phyloP scores from a whole-genome alignment of 2,797 vertebrate species.

The Fistularia commersonii region DNA sequence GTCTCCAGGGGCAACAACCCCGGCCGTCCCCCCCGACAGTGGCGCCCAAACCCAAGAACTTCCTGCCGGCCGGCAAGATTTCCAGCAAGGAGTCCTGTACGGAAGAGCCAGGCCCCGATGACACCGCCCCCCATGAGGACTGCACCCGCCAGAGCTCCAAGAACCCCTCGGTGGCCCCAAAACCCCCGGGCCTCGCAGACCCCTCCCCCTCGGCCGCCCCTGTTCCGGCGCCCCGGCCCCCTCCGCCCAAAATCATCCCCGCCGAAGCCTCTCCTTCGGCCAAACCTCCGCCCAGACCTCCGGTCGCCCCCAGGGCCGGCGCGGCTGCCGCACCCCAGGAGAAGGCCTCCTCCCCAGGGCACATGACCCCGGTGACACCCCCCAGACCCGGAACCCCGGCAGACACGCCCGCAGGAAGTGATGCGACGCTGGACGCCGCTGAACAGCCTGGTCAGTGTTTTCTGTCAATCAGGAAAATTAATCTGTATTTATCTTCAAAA shows the following conservation, averaged over 20 bases:
- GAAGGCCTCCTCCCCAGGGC: constrained; percentile 45
- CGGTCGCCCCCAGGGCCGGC: constrained; percentile 67
- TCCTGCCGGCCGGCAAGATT: constrained; percentile 72
- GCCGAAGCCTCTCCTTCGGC: constrained; percentile 25
- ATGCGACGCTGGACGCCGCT: no score
- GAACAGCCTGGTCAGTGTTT: no score
- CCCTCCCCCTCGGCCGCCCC: constrained; percentile 18
- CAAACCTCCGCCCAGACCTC: constrained; percentile 67
- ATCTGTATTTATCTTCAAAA: accelerated
- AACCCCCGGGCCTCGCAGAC: constrained; percentile 41
- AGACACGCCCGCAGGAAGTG: no score
- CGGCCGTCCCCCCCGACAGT: constrained; percentile 65
- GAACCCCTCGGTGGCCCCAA: constrained; percentile 19
- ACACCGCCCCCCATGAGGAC: background rate
- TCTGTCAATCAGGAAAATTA: no score
- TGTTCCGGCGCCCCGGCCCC: constrained; percentile 40
- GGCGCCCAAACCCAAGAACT: constrained; percentile 65
- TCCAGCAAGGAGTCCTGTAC: constrained; percentile 74
- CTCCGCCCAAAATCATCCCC: constrained; percentile 49
- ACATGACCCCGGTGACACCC: constrained; percentile 40
- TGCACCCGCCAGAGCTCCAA: constrained; percentile 1
- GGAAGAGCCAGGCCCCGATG: constrained; percentile 35
- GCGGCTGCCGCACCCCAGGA: constrained; percentile 34
- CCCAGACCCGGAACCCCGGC: constrained; percentile 55
- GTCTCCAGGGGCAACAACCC: constrained; percentile 64